phyloP scores from a whole-genome alignment of 2,888 invertebrate genomes.

The Pseudanteris insignis region DNA sequence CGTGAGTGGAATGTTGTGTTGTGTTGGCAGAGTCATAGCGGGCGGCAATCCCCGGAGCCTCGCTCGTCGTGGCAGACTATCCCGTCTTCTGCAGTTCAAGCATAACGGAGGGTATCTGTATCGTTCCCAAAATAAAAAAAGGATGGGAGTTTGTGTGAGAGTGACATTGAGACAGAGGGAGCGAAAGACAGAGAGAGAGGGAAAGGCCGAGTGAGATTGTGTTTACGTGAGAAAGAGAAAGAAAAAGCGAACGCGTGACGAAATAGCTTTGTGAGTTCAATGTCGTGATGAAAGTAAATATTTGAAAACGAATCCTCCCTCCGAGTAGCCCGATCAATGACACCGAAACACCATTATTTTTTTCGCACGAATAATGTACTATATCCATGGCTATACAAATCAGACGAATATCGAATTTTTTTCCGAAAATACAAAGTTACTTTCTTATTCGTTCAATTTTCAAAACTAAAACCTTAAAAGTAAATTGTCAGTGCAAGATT shows the following conservation, averaged over 20 bases:
- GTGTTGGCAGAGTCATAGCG: slow-evolving; percentile 69
- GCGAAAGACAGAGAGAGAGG: background rate
- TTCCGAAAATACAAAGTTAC: too few relatives aligned
- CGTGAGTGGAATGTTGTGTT: slow-evolving; percentile 66
- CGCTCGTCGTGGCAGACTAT: slow-evolving; percentile 89
- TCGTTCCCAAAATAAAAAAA: slow-evolving; percentile 59
- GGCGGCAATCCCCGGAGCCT: slow-evolving; percentile 81
- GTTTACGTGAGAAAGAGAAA: too few relatives aligned
- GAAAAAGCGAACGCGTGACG: background rate
- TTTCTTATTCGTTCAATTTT: too few relatives aligned
- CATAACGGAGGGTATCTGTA: slow-evolving; percentile 87
- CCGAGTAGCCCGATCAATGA: too few relatives aligned
- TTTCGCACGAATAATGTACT: too few relatives aligned
- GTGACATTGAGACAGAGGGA: background rate
- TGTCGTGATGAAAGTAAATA: too few relatives aligned
- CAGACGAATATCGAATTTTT: too few relatives aligned
- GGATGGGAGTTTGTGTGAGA: slow-evolving; percentile 1
- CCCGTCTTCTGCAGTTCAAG: slow-evolving; percentile 89
- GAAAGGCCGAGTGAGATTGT: too few relatives aligned
- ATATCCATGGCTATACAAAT: too few relatives aligned
- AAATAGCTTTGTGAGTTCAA: background rate
- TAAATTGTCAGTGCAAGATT: too few relatives aligned
- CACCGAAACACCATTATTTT: too few relatives aligned
- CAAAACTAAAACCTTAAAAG: too few relatives aligned
- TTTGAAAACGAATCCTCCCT: background rate